Evolutionary conservation across 2,113 vertebrate genomes (phyloP), one percentile per base, ranked within the genome.

Genomic region (Hippopotamus amphibius): DNA sequence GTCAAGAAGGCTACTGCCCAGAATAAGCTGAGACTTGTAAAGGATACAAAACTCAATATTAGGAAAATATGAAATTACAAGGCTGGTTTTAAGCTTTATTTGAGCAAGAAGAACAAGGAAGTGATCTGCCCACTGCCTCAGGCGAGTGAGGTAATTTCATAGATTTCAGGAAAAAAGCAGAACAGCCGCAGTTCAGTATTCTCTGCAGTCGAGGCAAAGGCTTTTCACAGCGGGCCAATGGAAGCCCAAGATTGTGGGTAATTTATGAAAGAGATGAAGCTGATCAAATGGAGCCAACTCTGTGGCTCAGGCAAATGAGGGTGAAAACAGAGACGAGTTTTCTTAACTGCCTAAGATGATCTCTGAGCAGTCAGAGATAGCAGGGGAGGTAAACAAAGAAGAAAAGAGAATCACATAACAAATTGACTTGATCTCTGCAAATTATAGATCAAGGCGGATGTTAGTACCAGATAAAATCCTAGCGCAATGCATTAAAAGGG

Each of bases 41-140:
- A 93, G 68, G 33, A 96, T 93, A 81, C 46, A 88, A 97, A 93
- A 87, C 24, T 80, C 89, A 94, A 71, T 85, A 90, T 92, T 92
- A 92, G 89, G 82, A 95, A 98, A 97, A 97, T 87, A 88, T 69
- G 68, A 96, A 97, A 97, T 96, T 96, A 96, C 90, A 92, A 84
- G 57, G 71, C 30, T 37, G 28, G 59, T 7, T 90, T 93, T 95
- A 96, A 72, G 61, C 85, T 96, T 96, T 92, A 84, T 94, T 88
- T 96, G 83, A 97, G 89, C 74, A 71, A 96, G 66, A 82, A 89
- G 65, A 97, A 97, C 94, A 97, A 96, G 87, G 83, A 97, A 95
- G 41, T 0, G 4, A 90, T 96, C 90, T 96, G 63, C 65, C 77
- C 24, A 21, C n/a, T 90, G 92, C 97, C 96, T 71, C 41, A 17